Conservation (phyloP, 1,140 invertebrate species). For the Rhagoletis zephyria region DNA sequence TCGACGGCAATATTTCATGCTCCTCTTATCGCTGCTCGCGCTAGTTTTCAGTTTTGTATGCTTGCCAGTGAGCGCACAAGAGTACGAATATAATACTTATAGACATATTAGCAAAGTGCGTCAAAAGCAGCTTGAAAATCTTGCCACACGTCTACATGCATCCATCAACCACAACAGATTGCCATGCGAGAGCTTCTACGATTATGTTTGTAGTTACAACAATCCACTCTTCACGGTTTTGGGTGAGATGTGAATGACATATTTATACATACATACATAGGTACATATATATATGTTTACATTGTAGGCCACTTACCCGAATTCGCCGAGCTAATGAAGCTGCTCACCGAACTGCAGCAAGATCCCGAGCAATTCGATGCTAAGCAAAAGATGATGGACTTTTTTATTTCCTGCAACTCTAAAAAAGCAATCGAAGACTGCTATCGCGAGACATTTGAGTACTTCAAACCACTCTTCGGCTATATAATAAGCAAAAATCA, state of each 20-base stretch:
- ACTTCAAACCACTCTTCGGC: slow-evolving; percentile 68
- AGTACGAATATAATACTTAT: slow-evolving; percentile 60
- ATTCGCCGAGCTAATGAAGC: slow-evolving; percentile 62
- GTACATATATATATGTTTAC: neutral
- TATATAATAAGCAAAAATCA: slow-evolving; percentile 68
- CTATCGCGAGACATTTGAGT: slow-evolving; percentile 69
- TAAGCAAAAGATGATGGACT: slow-evolving; percentile 68
- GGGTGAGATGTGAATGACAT: slow-evolving; percentile 59
- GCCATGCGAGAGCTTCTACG: slow-evolving; percentile 68
- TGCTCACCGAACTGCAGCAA: slow-evolving; percentile 64
- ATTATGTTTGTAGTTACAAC: slow-evolving; percentile 70
- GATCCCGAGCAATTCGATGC: slow-evolving; percentile 66
- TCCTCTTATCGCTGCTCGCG: neutral
- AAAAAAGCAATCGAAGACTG: slow-evolving; percentile 66
- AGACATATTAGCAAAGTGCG: slow-evolving; percentile 64
- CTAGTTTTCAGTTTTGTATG: neutral
- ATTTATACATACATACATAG: neutral
- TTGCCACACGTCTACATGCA: slow-evolving; percentile 62
- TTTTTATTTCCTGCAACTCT: slow-evolving; percentile 68
- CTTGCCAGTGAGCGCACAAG: neutral
- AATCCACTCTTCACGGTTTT: slow-evolving; percentile 66
- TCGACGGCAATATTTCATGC: neutral
- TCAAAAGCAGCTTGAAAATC: slow-evolving; percentile 62
- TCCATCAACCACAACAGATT: slow-evolving; percentile 66
- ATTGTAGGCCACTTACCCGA: slow-evolving; percentile 63